Conservation (phyloP, 2,888 invertebrate genomes). For the Monoplex corrugatus region DNA sequence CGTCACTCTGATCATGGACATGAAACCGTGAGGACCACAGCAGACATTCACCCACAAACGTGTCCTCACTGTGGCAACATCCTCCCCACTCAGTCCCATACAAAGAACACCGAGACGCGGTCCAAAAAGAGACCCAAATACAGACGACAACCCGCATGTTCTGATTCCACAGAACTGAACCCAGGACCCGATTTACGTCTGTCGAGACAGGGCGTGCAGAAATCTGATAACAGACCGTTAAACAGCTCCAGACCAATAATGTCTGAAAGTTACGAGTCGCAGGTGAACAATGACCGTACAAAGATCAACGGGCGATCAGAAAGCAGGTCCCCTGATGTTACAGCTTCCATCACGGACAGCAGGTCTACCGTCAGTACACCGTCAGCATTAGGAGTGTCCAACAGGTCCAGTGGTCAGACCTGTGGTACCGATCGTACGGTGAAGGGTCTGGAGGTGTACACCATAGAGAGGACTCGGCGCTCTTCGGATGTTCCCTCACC, state of each 20-base stretch:
- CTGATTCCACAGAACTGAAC: neutral
- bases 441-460: slow-evolving; percentile 20
- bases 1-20: neutral
- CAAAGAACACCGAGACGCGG: neutral
- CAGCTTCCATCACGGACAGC: neutral
- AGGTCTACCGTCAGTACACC: neutral
- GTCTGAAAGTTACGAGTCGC: neutral
- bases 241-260: neutral
- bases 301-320: neutral
- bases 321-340: neutral
- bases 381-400: neutral
- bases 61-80: slow-evolving; percentile 24
- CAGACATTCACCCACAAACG: neutral
- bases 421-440: neutral
- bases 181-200: neutral
- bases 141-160: slow-evolving; percentile 3
- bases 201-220: neutral
- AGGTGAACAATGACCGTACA: neutral
- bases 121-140: neutral
- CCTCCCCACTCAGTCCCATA: neutral
- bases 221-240: neutral
- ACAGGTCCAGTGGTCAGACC: neutral
- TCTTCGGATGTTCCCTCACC: neutral
- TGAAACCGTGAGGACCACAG: too few relatives aligned
- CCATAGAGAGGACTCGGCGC: neutral